Conservation (phyloP, 2,888 invertebrate genomes). For the Drosophila mayaguana region DNA sequence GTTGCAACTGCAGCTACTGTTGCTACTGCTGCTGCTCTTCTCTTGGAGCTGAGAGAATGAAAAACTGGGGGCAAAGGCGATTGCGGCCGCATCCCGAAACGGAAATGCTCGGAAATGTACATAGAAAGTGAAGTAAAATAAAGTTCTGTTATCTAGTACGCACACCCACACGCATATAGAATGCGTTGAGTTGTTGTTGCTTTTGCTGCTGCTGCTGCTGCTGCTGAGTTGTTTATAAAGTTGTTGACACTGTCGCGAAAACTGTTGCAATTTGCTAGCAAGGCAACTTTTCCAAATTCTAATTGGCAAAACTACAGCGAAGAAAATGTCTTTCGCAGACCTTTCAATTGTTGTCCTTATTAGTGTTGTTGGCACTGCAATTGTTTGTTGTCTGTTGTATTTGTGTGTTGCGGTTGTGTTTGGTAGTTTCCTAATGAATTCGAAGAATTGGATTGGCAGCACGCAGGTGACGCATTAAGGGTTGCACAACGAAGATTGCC, state of each 20-base stretch:
- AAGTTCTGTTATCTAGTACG: conserved; percentile 68
- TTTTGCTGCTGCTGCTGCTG: conserved; percentile 18
- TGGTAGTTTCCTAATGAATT: conserved; percentile 59
- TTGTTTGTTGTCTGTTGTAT: conserved; percentile 36
- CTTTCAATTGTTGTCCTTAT: conserved; percentile 34
- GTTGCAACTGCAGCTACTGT: neutral
- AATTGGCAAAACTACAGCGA: conserved; percentile 72
- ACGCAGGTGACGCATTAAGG: conserved; percentile 48
- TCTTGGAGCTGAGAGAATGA: conserved; percentile 1
- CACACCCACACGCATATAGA: conserved; percentile 33
- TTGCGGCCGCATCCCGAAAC: conserved; percentile 73
- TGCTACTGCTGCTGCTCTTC: neutral
- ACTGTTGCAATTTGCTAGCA: conserved; percentile 74
- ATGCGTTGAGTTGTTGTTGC: conserved; percentile 28
- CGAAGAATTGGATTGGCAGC: conserved; percentile 34
- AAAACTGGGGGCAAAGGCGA: conserved; percentile 55
- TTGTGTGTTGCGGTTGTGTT: conserved; percentile 39
- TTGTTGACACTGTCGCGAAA: conserved; percentile 65
- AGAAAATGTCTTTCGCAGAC: conserved; percentile 70
- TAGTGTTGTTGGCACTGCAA: conserved; percentile 7
- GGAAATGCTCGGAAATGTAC: conserved; percentile 77
- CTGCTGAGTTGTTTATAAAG: conserved; percentile 55
- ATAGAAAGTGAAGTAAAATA: conserved; percentile 74
- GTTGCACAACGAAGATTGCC: neutral
- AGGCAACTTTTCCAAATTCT: conserved; percentile 72